These are phyloP conservation scores for Chymomyza costata DNA, from an alignment of 1,140 invertebrate species.

Conservation along the genomic window DNA sequence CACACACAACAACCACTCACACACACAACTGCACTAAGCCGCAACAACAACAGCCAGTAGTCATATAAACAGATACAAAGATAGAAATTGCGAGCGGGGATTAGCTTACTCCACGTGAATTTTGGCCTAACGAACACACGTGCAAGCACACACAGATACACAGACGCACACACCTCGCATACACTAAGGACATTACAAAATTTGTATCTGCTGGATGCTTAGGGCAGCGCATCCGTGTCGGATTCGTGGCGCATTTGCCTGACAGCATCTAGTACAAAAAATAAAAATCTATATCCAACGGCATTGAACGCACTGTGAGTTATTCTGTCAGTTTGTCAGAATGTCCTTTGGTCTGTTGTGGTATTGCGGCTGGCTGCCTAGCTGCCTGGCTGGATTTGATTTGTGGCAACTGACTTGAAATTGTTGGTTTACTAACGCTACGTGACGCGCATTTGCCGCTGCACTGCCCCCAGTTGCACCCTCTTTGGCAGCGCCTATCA, in stretches of 20 bases:
- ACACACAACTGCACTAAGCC: slow-evolving; percentile 3
- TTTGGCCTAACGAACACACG: slow-evolving; percentile 69
- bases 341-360: no score
- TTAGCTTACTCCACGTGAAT: slow-evolving; percentile 44
- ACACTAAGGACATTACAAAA: no score
- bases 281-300: no score
- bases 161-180: background rate
- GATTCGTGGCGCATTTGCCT: no score
- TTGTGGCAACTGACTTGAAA: slow-evolving; percentile 36
- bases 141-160: slow-evolving; percentile 22
- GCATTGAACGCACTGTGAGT: no score
- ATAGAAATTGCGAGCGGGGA: slow-evolving; percentile 23
- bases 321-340: no score
- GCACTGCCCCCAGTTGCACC: no score
- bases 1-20: background rate
- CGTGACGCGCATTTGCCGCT: slow-evolving; percentile 62
- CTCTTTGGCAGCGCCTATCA: slow-evolving; percentile 43
- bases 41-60: slow-evolving; percentile 25
- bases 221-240: no score
- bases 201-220: no score
- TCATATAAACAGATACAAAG: slow-evolving; percentile 18
- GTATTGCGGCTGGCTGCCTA: no score
- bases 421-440: slow-evolving; percentile 49
- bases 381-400: slow-evolving; percentile 44
- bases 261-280: no score